These are phyloP conservation scores for Bostrychus sinensis DNA, from an alignment of 2,113 vertebrate genomes.

Conservation along the genomic window DNA sequence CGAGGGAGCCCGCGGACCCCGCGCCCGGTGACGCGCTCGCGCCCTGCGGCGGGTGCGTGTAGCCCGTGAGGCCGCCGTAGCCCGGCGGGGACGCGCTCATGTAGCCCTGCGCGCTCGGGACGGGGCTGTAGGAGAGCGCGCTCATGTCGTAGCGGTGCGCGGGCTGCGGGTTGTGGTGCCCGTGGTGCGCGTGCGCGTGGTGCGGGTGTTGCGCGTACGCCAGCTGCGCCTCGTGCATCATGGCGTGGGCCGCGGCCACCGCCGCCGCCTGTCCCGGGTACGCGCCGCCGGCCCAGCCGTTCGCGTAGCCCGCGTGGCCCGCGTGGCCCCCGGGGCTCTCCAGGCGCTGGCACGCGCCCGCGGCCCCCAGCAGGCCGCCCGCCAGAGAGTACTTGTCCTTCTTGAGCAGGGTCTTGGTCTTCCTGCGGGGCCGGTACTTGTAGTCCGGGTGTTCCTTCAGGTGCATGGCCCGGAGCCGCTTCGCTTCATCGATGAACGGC, in stretches of 20 bases:
- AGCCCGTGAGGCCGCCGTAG: slow-evolving; percentile 89
- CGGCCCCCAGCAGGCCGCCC: slow-evolving; percentile 84
- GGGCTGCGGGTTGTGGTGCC: slow-evolving; percentile 87
- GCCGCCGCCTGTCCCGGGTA: slow-evolving; percentile 92
- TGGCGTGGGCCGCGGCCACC: slow-evolving; percentile 89
- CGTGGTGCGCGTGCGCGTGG: slow-evolving; percentile 72
- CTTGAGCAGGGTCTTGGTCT: slow-evolving; percentile 97
- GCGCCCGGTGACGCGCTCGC: slow-evolving; percentile 85
- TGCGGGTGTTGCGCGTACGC: slow-evolving; percentile 94
- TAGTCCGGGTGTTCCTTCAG: slow-evolving; percentile 99
- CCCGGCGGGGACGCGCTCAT: slow-evolving; percentile 92
- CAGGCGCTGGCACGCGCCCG: slow-evolving; percentile 85
- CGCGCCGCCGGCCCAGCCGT: slow-evolving; percentile 95
- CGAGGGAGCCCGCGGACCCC: slow-evolving; percentile 88
- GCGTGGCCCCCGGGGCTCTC: slow-evolving; percentile 89
- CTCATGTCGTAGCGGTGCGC: slow-evolving; percentile 95
- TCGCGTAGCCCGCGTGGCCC: slow-evolving; percentile 84
- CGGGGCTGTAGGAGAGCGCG: slow-evolving; percentile 92
- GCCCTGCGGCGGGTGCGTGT: slow-evolving; percentile 84
- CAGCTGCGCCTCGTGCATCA: slow-evolving; percentile 98
- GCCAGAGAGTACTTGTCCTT: slow-evolving; percentile 98
- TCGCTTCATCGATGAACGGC: slow-evolving; percentile 98
- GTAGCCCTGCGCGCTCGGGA: slow-evolving; percentile 94
- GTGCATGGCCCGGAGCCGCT: slow-evolving; percentile 95
- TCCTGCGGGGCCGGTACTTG: slow-evolving; percentile 95